A percentile compares a stretch with the other conserved stretches of the same genome.
phyloP scores from a whole-genome alignment of 2,888 invertebrate species.

The Mythimna albipuncta region DNA sequence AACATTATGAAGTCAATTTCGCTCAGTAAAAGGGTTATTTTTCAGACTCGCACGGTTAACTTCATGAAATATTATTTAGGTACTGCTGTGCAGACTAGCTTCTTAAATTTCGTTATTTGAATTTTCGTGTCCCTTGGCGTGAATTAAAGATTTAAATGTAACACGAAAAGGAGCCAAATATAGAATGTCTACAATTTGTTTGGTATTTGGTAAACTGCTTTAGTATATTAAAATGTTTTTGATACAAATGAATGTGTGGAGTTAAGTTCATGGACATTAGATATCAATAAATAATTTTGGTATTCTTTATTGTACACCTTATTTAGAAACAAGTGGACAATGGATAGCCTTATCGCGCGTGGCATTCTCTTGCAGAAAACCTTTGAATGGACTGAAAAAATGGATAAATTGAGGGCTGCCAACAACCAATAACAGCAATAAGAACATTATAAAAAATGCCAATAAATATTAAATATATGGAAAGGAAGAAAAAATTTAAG shows the following conservation, averaged over 20 bases:
- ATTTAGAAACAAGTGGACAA: no score
- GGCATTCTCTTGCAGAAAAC: no score
- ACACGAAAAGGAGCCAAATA: not conserved
- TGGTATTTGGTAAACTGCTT: not conserved
- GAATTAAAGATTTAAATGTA: constrained; percentile 9
- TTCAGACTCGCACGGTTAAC: constrained; percentile 9
- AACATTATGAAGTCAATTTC: constrained; percentile 39
- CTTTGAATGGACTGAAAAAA: no score
- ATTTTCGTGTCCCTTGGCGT: constrained; percentile 6
- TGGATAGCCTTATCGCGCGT: no score
- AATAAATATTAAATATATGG: no score
- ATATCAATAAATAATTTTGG: not conserved
- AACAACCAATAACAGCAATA: no score
- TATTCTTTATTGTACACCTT: no score
- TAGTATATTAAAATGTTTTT: not conserved
- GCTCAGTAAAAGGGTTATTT: constrained; percentile 30
- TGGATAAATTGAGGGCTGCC: no score
- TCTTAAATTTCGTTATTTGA: constrained; percentile 16
- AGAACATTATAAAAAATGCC: no score
- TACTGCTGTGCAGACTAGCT: constrained; percentile 8
- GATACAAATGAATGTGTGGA: not conserved
- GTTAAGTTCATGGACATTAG: not conserved
- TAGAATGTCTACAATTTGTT: constrained; percentile 12
- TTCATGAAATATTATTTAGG: constrained; percentile 24
- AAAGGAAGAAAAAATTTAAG: no score